Conservation (phyloP, 2,113 vertebrate species). For the Burhinus bistriatus region DNA sequence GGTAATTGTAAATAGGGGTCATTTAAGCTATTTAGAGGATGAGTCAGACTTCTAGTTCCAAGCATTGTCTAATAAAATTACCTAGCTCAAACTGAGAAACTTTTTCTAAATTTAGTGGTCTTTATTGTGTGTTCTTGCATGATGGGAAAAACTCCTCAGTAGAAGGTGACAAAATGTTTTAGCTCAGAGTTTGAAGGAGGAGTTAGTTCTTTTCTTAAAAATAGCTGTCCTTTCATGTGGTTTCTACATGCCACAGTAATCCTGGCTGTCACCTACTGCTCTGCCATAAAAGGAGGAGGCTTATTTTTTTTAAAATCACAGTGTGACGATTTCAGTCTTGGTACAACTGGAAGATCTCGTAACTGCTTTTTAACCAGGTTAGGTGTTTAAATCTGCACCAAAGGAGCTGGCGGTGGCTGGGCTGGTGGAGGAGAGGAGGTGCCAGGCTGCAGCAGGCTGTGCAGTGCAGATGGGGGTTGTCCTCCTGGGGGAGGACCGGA, state of each 20-base stretch:
- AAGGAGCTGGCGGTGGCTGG: not conserved
- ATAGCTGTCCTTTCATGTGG: not conserved
- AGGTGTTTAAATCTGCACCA: not conserved
- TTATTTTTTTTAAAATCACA: rapidly evolving
- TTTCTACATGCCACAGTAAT: not conserved
- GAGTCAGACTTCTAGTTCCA: not conserved
- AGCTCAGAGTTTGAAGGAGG: not conserved
- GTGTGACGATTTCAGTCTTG: not conserved
- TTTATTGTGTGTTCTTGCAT: not conserved
- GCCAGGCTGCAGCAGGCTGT: not conserved
- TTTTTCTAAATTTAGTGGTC: rapidly evolving
- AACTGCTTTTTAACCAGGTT: not conserved
- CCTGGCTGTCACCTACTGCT: not conserved
- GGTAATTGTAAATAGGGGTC: not conserved
- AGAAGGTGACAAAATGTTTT: not conserved
- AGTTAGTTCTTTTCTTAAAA: not conserved
- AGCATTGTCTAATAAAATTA: not conserved
- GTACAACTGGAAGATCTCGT: not conserved
- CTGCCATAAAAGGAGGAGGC: not conserved
- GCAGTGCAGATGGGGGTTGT: rapidly evolving
- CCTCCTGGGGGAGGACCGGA: rapidly evolving
- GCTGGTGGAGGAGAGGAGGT: not conserved
- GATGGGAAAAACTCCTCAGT: not conserved
- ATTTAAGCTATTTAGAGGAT: not conserved
- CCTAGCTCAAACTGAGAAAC: not conserved